Conservation (phyloP, 2,888 invertebrate genomes). For the Scelioninae gen. 2 region DNA sequence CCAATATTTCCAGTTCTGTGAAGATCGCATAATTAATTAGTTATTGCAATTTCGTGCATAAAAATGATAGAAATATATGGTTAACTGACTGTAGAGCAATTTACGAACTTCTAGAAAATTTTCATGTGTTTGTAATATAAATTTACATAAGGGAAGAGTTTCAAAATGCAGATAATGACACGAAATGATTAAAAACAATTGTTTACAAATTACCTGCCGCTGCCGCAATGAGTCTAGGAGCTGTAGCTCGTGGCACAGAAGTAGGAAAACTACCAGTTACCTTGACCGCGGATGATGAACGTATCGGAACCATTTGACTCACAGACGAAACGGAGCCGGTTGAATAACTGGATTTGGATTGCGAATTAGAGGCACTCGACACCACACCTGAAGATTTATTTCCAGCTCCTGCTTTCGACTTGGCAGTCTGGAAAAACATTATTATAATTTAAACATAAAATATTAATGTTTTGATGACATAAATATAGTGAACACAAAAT, state of each 20-base stretch:
- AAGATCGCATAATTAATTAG: no score
- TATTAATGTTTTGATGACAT: no score
- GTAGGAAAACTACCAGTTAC: conserved; percentile 70
- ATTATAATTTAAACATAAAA: conserved; percentile 9
- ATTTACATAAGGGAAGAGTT: no score
- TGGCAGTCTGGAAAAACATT: conserved; percentile 71
- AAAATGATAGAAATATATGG: no score
- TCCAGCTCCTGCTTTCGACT: conserved; percentile 70
- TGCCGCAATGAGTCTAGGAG: conserved; percentile 78
- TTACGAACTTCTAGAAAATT: no score
- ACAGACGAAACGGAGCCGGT: conserved; percentile 66
- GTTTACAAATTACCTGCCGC: conserved; percentile 69
- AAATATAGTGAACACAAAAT: no score
- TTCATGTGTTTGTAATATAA: no score
- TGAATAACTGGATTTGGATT: conserved; percentile 68
- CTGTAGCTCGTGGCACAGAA: conserved; percentile 73
- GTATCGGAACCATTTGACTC: conserved; percentile 71
- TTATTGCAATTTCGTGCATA: no score
- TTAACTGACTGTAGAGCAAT: no score
- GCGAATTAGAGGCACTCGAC: conserved; percentile 66
- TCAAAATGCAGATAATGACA: no score
- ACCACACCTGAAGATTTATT: conserved; percentile 69
- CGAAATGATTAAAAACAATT: neutral
- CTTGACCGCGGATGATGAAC: conserved; percentile 72
- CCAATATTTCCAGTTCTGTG: no score